phyloP scores from a whole-genome alignment of 2,888 invertebrate genomes.

The Geophilus truncorum region DNA sequence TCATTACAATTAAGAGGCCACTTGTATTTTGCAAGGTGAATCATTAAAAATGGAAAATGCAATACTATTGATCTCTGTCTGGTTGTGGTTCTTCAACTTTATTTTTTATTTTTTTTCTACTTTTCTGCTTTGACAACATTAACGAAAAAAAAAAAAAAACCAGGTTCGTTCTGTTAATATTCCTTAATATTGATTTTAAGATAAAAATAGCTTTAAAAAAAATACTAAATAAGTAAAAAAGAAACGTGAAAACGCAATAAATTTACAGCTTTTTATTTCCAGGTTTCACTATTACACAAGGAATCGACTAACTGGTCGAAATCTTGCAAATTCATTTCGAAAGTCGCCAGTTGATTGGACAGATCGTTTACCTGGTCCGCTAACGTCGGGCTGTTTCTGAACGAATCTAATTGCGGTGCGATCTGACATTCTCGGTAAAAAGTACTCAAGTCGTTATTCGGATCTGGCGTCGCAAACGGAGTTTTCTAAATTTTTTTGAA shows the following conservation, averaged over 20 bases:
- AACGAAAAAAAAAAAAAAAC: too few species aligned
- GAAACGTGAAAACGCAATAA: too few species aligned
- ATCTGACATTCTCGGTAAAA: conserved; percentile 75
- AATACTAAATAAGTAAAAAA: too few species aligned
- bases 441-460: conserved; percentile 67
- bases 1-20: too few species aligned
- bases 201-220: too few species aligned
- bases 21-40: neutral
- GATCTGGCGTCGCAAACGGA: conserved; percentile 66
- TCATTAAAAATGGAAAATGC: neutral
- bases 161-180: too few species aligned
- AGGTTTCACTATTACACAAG: conserved; percentile 46
- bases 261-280: conserved; percentile 29
- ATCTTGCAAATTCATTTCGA: conserved; percentile 67
- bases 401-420: conserved; percentile 59
- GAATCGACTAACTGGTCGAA: conserved; percentile 71
- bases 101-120: too few species aligned
- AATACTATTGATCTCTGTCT: neutral
- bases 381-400: conserved; percentile 53
- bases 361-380: conserved; percentile 60
- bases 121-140: neutral
- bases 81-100: neutral
- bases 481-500: conserved; percentile 75
- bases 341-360: conserved; percentile 65
- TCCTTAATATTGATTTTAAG: too few species aligned